These are phyloP conservation scores for Protobothrops mucrosquamatus DNA, from an alignment of 2,113 vertebrate species.

Conservation along the genomic window DNA sequence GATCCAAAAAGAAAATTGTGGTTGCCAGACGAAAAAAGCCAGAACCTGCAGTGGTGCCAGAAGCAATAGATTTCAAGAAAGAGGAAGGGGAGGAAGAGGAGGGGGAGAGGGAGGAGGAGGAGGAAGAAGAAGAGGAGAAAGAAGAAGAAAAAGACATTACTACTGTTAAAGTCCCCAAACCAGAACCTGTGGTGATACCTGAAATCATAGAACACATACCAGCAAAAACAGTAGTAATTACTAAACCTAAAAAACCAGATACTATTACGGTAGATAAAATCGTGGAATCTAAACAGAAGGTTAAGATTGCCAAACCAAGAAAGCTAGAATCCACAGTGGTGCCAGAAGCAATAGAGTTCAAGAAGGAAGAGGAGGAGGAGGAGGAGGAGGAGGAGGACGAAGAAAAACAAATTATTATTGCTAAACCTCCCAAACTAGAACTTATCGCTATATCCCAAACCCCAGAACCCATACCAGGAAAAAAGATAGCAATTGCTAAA, in stretches of 20 bases:
- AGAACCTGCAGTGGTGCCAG: not conserved
- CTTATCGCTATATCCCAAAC: not conserved
- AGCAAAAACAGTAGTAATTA: not conserved
- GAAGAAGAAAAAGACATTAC: not conserved
- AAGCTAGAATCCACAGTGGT: not conserved
- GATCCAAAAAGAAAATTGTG: not conserved
- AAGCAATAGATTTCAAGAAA: not conserved
- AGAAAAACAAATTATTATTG: not conserved
- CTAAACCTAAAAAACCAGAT: not conserved
- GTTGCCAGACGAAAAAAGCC: not conserved
- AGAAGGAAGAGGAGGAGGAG: not conserved
- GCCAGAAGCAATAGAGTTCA: constrained; percentile 11
- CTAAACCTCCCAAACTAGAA: not conserved
- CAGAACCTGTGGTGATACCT: constrained; percentile 43
- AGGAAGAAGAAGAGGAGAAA: not conserved
- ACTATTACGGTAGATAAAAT: not conserved
- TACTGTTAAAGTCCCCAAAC: not conserved
- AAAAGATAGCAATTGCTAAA: not conserved
- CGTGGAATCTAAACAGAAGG: not conserved
- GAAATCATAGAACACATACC: constrained; percentile 33
- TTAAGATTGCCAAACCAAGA: not conserved
- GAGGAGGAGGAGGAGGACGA: not conserved
- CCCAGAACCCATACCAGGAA: not conserved
- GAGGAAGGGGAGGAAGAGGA: not conserved
- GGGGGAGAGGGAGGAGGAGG: not conserved